Conservation (phyloP, 2,797 vertebrate genomes). For the Melanogrammus aeglefinus region DNA sequence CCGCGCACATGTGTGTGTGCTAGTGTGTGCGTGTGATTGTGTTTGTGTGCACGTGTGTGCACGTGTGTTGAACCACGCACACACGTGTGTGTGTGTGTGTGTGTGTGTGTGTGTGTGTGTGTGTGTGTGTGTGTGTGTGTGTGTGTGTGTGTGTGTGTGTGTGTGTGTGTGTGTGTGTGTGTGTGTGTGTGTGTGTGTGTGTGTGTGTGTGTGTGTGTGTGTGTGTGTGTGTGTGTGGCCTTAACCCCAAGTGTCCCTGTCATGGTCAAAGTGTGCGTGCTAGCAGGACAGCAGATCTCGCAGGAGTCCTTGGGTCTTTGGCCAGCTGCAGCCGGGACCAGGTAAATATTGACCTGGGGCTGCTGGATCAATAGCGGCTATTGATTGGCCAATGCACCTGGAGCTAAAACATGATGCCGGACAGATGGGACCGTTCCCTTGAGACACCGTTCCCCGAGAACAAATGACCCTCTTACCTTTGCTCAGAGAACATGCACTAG, state of each 20-base stretch:
- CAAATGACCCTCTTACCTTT: background rate
- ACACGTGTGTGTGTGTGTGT: background rate
- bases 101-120: background rate
- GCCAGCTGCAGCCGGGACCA: conserved; percentile 32
- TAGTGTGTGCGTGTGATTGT: background rate
- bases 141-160: background rate
- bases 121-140: background rate
- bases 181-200: background rate
- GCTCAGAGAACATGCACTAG: background rate
- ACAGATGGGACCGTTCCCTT: conserved; percentile 15
- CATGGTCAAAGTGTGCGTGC: conserved; percentile 20
- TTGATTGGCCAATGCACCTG: conserved; percentile 32
- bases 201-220: background rate
- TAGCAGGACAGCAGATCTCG: conserved; percentile 6
- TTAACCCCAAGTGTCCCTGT: background rate
- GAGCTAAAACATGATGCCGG: conserved; percentile 10
- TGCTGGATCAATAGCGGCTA: conserved; percentile 44
- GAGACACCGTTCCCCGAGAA: background rate
- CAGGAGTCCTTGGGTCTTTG: conserved; percentile 48
- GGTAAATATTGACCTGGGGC: conserved; percentile 58
- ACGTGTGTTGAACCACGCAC: background rate
- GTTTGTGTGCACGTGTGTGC: background rate
- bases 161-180: background rate
- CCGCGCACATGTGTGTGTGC: background rate
- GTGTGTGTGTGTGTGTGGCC: background rate